Conservation (phyloP, 2,797 vertebrate species). For the Salmo trutta region DNA sequence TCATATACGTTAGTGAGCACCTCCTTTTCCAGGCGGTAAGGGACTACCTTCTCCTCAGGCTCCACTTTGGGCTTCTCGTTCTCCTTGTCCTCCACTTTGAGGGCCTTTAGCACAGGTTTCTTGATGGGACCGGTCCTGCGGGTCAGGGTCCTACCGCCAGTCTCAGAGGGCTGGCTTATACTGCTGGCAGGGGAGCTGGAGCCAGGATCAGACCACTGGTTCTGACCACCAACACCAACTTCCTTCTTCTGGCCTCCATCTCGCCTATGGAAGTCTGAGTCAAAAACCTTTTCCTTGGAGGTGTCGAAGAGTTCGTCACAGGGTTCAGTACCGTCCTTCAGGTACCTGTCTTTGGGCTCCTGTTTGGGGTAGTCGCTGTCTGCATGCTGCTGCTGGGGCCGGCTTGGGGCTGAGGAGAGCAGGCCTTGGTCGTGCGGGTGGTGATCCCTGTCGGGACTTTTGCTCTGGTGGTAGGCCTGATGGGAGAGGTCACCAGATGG, state of each 20-base stretch:
- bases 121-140: constrained; percentile 95
- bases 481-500: constrained; percentile 68
- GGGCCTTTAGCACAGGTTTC: constrained; percentile 95
- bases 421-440: constrained; percentile 26
- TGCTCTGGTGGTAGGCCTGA: constrained; percentile 75
- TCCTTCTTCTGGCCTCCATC: constrained; percentile 79
- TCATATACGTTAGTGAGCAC: constrained; percentile 82
- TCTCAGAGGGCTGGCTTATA: constrained; percentile 80
- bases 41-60: constrained; percentile 81
- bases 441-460: constrained; percentile 75
- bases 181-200: constrained; percentile 69
- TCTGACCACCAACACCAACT: constrained; percentile 55
- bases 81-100: constrained; percentile 97
- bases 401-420: constrained; percentile 67
- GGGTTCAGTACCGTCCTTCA: constrained; percentile 73
- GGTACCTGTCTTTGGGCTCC: constrained; percentile 77
- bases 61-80: constrained; percentile 91
- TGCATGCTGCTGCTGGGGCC: constrained; percentile 64
- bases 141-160: constrained; percentile 74
- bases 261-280: constrained; percentile 82
- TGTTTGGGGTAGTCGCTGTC: constrained; percentile 78
- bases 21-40: constrained; percentile 82
- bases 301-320: constrained; percentile 60
- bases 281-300: constrained; percentile 75
- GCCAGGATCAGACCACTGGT: constrained; percentile 79